Evolutionary conservation across 2,113 vertebrate genomes (phyloP), one percentile per base, ranked within the genome.

Genomic region (Apodemus sylvaticus): DNA sequence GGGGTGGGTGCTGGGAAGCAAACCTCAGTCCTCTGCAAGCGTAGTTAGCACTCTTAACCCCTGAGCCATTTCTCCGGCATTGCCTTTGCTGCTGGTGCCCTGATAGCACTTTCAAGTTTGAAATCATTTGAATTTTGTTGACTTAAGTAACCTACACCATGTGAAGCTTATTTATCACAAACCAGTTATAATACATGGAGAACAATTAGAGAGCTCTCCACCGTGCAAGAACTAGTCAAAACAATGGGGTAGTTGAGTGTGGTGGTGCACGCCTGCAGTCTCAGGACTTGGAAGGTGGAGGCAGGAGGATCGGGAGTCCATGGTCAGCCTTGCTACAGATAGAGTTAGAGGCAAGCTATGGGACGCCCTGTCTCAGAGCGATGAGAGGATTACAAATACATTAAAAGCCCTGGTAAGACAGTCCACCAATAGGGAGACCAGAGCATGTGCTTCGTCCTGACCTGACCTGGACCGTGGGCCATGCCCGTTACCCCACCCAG

Each of bases 141-240:
- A 82, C 51, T 77, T 36, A 77, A 71, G 79, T 51, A 87, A 76
- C 62, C 58, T 78, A 12, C 29, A 78, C 53, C 48, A 58, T 31
- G 20, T 89, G 34, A 70, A 95, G 91, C 53, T 93, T 60, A 82
- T 45, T 66, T 74, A 39, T 82, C n/a, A 79, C 83, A 83, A 92
- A 64, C 4, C 5, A 92, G 83, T 73, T 74, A 86, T 39, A 78
- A 68, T 5, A 9, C 36, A 16, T 42, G 5, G 39, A 26, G 73
- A 92, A 68, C 48, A 55, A 73, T 36, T 36, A 82, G 73, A 86
- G 20, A 26, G 17, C n/a, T 53, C 1, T 74, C 53, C 48, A 31
- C 45, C 3, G 31, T 73, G 22, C 8, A 71, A 48, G 85, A 42
- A 66, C 14, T 66, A 53, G 14, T 82, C 31, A 87, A 58, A 48